Percentiles rank a stretch among this genome's conserved stretches.
Evolutionary conservation across 2,888 invertebrate genomes (phyloP).

Genomic region (Polydrusus cervinus): DNA sequence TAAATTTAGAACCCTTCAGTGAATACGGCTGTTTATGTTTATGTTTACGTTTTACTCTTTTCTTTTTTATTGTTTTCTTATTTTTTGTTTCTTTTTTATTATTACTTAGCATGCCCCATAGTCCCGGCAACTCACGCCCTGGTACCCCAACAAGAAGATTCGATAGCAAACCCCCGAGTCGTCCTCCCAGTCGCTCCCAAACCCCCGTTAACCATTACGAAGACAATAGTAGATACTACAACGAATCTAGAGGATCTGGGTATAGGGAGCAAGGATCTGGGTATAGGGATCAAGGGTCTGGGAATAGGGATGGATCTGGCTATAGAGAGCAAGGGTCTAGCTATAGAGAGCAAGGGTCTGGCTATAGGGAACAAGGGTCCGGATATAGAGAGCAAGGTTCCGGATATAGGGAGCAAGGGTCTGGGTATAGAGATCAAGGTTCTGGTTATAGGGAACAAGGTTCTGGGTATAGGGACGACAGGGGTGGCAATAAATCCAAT

Average conservation of each 20-base stretch:
- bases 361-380: slow-evolving; percentile 28
- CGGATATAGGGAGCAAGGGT: slow-evolving; percentile 27
- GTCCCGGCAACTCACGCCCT: slow-evolving; percentile 67
- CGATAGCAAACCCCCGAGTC: slow-evolving; percentile 63
- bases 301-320: slow-evolving; percentile 19
- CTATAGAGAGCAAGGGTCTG: slow-evolving; percentile 26
- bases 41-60: not conserved
- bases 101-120: slow-evolving; percentile 52
- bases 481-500: slow-evolving; percentile 22
- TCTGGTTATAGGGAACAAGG: too few species aligned
- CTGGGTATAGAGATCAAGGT: not conserved
- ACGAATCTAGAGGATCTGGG: slow-evolving; percentile 44
- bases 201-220: slow-evolving; percentile 57
- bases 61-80: not conserved
- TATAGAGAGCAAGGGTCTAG: slow-evolving; percentile 13
- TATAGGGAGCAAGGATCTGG: slow-evolving; percentile 23
- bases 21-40: too few species aligned
- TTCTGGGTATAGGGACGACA: slow-evolving; percentile 29
- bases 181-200: slow-evolving; percentile 54
- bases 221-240: slow-evolving; percentile 43
- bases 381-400: slow-evolving; percentile 22
- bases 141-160: slow-evolving; percentile 63
- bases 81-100: slow-evolving; percentile 3
- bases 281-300: slow-evolving; percentile 24
- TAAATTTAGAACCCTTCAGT: too few species aligned